Evolutionary conservation across 2,797 vertebrate species (phyloP), one percentile per base, ranked within the genome.

Genomic region (Carapus acus): DNA sequence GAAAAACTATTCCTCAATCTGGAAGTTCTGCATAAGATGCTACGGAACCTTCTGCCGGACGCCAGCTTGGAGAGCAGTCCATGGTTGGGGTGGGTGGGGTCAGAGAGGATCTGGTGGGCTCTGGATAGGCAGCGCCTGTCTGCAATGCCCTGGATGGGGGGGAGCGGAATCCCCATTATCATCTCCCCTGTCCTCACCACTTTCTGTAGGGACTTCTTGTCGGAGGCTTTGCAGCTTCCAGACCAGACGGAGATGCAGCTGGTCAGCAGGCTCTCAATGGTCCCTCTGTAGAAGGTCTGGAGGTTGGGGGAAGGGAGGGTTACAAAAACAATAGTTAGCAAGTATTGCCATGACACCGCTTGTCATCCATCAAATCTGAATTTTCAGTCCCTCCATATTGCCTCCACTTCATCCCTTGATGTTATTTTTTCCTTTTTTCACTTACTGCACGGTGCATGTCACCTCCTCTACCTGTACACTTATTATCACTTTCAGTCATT

Each of bases 41-140:
- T 50, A 21, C 48, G 16, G 34, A 50, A 20, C 48, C 48, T 50
- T 13, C 20, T 50, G 3, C 48, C 48, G 34, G 48, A 50, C n/a
- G 48, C n/a, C 48, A 50, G 34, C 33, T 23, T 20, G 20, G 48
- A 50, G 48, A 50, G 23, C 33, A 50, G 48, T 50, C 17, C 40
- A 43, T 53, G 24, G 13, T 27, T 14, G 23, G 50, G 50, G 50
- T 53, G 50, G 8, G 17, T 17, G 50, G 39, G 22, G 27, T 42
- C 39, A 7, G n/a, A 29, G 8, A n/a, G 13, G 7, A 17, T 24
- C 15, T 22, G 4, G 13, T 24, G 21, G 12, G 43, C n/a, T n/a
- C n/a, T n/a, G n/a, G n/a, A n/a, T n/a, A n/a, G n/a, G n/a, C n/a
- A n/a, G n/a, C n/a, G n/a, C 43, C 22, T 23, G 15, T 21, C 43